Evolutionary conservation across 2,888 invertebrate genomes (phyloP).

Genomic region (Uropetala carovei): DNA sequence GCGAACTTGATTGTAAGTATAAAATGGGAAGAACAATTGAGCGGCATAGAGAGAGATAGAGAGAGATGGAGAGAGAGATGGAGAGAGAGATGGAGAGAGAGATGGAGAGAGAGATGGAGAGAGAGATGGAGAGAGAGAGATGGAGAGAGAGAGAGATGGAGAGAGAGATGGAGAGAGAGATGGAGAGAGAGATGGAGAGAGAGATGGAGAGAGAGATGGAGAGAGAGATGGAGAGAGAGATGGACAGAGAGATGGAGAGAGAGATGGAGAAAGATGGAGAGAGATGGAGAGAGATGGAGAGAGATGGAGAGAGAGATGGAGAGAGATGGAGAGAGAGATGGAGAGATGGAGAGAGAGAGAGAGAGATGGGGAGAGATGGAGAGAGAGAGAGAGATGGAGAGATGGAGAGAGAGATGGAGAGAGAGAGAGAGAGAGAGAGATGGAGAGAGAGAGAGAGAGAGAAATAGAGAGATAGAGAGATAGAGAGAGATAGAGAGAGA

Average conservation of each 20-base stretch:
- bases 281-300: not conserved
- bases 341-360: not conserved
- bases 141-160: not conserved
- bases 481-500: not conserved
- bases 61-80: not conserved
- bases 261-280: not conserved
- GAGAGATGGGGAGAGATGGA: not conserved
- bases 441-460: not conserved
- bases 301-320: constrained; percentile 52
- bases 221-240: not conserved
- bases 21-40: too few species aligned
- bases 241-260: not conserved
- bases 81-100: not conserved
- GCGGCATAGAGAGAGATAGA: too few species aligned
- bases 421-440: constrained; percentile 45
- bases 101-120: not conserved
- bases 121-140: too few species aligned
- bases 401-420: constrained; percentile 2
- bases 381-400: not conserved
- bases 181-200: not conserved
- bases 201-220: not conserved
- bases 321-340: not conserved
- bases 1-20: too few species aligned
- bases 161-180: not conserved
- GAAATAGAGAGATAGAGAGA: not conserved